These are phyloP conservation scores for Salmo trutta DNA, from an alignment of 2,797 vertebrate genomes.

Conservation along the genomic window DNA sequence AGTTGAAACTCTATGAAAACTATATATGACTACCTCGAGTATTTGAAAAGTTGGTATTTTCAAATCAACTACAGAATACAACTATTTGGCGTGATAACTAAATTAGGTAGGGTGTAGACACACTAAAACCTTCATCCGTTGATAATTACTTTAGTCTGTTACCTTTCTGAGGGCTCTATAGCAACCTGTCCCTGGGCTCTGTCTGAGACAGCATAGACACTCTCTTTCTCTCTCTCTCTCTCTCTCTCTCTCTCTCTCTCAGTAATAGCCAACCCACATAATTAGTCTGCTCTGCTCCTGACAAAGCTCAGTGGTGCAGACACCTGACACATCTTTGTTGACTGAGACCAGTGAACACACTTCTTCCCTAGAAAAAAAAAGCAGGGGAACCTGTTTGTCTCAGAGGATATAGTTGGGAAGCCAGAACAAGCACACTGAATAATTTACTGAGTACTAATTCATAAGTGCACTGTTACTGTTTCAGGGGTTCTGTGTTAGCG, in stretches of 20 bases:
- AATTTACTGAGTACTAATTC: neutral
- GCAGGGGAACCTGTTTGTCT: conserved; percentile 14
- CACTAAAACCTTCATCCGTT: neutral
- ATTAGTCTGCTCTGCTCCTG: neutral
- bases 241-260: neutral
- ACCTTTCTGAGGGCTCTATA: neutral
- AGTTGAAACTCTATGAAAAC: too few relatives aligned
- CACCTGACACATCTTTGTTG: conserved; percentile 15
- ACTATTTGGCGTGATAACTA: too few relatives aligned
- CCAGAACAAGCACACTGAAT: neutral
- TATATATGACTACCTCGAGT: too few relatives aligned
- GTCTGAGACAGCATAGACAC: neutral
- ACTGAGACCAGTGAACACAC: neutral
- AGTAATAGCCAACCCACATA: neutral
- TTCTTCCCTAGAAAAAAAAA: neutral
- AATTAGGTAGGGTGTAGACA: neutral
- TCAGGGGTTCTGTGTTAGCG: neutral
- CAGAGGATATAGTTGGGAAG: neutral
- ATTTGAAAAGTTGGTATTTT: too few relatives aligned
- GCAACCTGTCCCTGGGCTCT: neutral
- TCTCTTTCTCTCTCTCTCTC: neutral
- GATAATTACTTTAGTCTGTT: neutral
- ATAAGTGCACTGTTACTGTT: neutral
- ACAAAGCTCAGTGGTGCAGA: neutral
- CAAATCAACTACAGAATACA: too few relatives aligned